Evolutionary conservation across 1,140 invertebrate species (phyloP), one percentile per base, ranked within the genome.

Genomic region (Myzus persicae): DNA sequence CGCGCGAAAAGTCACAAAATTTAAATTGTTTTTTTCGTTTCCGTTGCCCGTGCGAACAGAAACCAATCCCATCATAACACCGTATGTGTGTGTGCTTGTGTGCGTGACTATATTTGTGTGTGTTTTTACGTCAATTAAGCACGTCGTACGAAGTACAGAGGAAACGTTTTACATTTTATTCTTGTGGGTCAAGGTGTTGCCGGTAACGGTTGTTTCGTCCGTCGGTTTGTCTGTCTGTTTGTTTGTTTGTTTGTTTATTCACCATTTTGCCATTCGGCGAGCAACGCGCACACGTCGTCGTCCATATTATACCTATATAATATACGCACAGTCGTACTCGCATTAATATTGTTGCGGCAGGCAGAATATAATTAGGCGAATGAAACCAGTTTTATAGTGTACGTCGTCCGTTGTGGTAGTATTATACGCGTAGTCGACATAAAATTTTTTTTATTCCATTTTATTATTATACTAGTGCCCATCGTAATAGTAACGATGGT

Each of bases 171-270:
- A 44, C 42, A 31, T 87, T 44, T 87, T 20, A 87, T 44, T 87
- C 40, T 51, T 88, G 2, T 51, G 87, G 87, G 87, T 88, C 87
- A 88, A 88, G 87, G 87, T 51, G 46, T 88, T 11, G 46, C 20
- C 44, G 46, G 26, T 88, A 88, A 88, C 87, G 87, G 87, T 88
- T 88, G 14, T 88, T 48, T 88, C 51, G 20, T 38, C n/a, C 76
- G 36, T 82, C 36, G 38, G n/a, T 82, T 82, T 38, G 76, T 82
- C 22, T 82, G n/a, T 82, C 38, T 46, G 14, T 87, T 87, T 82
- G n/a, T 82, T 82, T 38, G 76, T 82, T 38, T 82, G n/a, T 82
- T 82, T 46, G 14, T 87, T 87, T 87, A 40, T n/a, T 14, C 36
- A 18, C 85, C 31, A 38, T n/a, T 44, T 87, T 31, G 5, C 24